Evolutionary conservation across 1,140 invertebrate species (phyloP).

Genomic region (Solenopsis invicta): DNA sequence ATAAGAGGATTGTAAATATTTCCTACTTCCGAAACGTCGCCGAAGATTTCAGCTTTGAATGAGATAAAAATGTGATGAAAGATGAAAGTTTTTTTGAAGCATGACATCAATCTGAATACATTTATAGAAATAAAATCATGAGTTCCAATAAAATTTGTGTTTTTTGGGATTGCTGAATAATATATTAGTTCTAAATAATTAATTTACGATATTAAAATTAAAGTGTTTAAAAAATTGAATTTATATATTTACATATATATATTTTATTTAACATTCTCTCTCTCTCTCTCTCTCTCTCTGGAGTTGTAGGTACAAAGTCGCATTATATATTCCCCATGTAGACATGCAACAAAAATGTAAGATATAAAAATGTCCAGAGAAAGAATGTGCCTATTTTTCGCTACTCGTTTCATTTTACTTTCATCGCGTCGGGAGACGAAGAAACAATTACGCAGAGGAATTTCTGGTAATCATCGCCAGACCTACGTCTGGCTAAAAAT

Average conservation of each 20-base stretch:
- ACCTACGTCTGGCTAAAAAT: constrained; percentile 26
- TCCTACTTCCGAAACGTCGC: background rate
- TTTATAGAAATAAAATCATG: background rate
- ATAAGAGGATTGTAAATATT: constrained; percentile 63
- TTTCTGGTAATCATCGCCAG: constrained; percentile 35
- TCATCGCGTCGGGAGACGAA: background rate
- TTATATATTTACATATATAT: background rate
- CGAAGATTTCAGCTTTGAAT: background rate
- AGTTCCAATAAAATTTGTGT: background rate
- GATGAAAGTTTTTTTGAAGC: background rate
- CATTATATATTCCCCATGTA: background rate
- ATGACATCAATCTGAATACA: background rate
- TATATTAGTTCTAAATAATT: background rate
- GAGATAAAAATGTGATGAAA: background rate
- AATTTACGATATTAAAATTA: background rate
- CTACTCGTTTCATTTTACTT: constrained; percentile 2
- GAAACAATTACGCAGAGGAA: constrained; percentile 45
- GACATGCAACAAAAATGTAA: background rate
- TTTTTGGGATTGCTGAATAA: background rate
- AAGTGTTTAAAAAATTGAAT: background rate
- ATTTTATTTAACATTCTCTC: background rate
- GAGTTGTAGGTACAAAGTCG: background rate
- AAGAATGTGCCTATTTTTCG: background rate
- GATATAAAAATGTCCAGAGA: background rate
- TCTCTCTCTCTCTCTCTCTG: no score